A percentile compares a stretch with the other conserved stretches of the same genome.
Evolutionary conservation across 1,140 invertebrate genomes (phyloP).

Genomic region (Drosophila melanica): DNA sequence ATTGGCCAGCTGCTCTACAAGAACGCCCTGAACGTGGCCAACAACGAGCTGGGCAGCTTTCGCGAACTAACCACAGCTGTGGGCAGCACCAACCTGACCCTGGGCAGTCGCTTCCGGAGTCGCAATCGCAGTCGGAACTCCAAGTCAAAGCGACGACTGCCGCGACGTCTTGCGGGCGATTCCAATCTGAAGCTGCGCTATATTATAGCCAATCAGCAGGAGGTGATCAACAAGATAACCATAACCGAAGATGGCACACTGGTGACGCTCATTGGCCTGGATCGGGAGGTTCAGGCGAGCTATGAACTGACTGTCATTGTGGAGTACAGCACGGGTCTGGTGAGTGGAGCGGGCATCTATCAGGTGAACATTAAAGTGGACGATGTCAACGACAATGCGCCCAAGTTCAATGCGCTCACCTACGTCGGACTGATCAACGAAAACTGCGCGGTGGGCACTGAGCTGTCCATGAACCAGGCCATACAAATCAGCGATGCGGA

Average conservation of each 20-base stretch:
- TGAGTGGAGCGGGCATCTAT: slow-evolving; percentile 89
- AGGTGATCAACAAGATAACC: slow-evolving; percentile 89
- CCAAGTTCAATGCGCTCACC: slow-evolving; percentile 88
- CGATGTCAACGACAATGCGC: slow-evolving; percentile 96
- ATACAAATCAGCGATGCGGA: slow-evolving; percentile 91
- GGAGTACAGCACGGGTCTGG: slow-evolving; percentile 88
- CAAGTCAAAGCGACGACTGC: slow-evolving; percentile 53
- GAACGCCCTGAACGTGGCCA: slow-evolving; percentile 84
- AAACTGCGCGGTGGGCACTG: slow-evolving; percentile 89
- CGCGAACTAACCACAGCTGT: slow-evolving; percentile 45
- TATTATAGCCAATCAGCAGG: slow-evolving; percentile 91
- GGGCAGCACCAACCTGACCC: slow-evolving; percentile 51
- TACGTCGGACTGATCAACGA: slow-evolving; percentile 93
- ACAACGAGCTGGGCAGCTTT: slow-evolving; percentile 73
- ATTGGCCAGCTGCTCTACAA: slow-evolving; percentile 90
- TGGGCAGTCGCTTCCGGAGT: slow-evolving; percentile 67
- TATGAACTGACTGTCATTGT: slow-evolving; percentile 92
- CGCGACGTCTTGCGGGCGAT: slow-evolving; percentile 59
- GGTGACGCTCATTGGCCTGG: slow-evolving; percentile 89
- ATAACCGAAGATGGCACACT: slow-evolving; percentile 91
- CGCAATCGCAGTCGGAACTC: slow-evolving; percentile 60
- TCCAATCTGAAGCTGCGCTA: slow-evolving; percentile 86
- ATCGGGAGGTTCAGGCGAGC: slow-evolving; percentile 89
- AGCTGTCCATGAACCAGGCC: slow-evolving; percentile 88
- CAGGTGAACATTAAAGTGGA: slow-evolving; percentile 92